phyloP scores from a whole-genome alignment of 2,888 invertebrate genomes.

The Drosophila mayaguana region DNA sequence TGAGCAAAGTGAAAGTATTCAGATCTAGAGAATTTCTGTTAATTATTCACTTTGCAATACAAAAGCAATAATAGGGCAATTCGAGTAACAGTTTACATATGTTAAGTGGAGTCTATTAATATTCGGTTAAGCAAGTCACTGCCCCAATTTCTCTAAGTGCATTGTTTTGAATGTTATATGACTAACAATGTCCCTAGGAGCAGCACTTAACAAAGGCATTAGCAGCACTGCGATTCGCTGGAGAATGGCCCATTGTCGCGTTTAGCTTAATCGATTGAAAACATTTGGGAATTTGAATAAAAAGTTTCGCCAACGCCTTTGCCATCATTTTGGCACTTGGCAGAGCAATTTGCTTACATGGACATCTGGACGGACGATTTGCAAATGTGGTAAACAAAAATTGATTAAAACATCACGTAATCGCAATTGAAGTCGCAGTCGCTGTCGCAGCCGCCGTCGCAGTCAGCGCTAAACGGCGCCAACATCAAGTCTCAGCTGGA shows the following conservation, averaged over 20 bases:
- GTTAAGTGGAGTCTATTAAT: too few species aligned
- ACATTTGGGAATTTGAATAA: conserved; percentile 68
- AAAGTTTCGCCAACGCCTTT: conserved; percentile 39
- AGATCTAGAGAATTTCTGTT: not conserved
- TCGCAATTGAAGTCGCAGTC: conserved; percentile 51
- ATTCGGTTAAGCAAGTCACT: too few species aligned
- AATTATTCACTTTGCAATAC: too few species aligned
- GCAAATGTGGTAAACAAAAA: conserved; percentile 60
- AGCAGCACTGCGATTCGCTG: not conserved
- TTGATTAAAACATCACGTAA: conserved; percentile 80
- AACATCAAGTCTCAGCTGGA: conserved; percentile 40
- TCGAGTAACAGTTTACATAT: too few species aligned
- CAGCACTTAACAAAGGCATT: not conserved
- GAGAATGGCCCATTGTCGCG: conserved; percentile 27
- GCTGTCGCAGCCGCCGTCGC: conserved; percentile 22
- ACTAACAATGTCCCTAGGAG: not conserved
- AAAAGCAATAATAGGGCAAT: too few species aligned
- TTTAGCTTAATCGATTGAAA: conserved; percentile 66
- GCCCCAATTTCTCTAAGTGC: too few species aligned
- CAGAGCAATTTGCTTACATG: conserved; percentile 19
- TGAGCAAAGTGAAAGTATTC: too few species aligned
- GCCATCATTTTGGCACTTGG: conserved; percentile 64
- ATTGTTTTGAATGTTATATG: not conserved
- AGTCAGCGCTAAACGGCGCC: conserved; percentile 53
- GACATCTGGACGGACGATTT: conserved; percentile 25